These are phyloP conservation scores for Eulemur rufifrons DNA, from an alignment of 2,113 vertebrate species.

Conservation along the genomic window DNA sequence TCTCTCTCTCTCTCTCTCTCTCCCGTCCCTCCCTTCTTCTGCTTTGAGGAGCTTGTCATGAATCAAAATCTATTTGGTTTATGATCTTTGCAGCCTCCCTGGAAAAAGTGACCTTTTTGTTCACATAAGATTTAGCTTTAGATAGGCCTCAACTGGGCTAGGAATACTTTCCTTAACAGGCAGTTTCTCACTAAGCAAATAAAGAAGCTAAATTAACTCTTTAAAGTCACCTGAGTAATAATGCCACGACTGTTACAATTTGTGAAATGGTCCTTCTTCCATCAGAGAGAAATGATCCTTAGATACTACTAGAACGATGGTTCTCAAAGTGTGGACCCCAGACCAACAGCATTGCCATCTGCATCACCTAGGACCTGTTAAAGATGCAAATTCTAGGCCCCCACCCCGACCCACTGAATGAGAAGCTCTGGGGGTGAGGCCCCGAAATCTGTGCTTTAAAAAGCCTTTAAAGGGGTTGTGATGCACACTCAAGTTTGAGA, in stretches of 20 bases:
- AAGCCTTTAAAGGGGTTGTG: neutral
- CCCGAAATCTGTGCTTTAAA: neutral
- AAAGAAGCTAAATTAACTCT: neutral
- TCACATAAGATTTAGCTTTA: neutral
- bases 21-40: neutral
- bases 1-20: neutral
- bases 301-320: neutral
- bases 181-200: conserved; percentile 16
- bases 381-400: neutral
- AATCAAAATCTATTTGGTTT: neutral
- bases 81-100: neutral
- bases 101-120: neutral
- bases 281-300: neutral
- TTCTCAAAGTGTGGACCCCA: neutral
- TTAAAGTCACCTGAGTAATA: neutral
- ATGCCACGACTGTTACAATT: neutral
- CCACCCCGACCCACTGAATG: neutral
- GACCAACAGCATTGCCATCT: neutral
- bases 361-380: neutral
- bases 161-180: neutral
- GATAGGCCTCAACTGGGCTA: neutral
- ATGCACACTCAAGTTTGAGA: neutral
- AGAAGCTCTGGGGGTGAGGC: neutral
- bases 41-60: neutral
- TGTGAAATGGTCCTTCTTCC: neutral